Evolutionary conservation across 2,113 vertebrate genomes (phyloP), one percentile per base, ranked within the genome.

Genomic region (Psilopsiagon aurifrons): DNA sequence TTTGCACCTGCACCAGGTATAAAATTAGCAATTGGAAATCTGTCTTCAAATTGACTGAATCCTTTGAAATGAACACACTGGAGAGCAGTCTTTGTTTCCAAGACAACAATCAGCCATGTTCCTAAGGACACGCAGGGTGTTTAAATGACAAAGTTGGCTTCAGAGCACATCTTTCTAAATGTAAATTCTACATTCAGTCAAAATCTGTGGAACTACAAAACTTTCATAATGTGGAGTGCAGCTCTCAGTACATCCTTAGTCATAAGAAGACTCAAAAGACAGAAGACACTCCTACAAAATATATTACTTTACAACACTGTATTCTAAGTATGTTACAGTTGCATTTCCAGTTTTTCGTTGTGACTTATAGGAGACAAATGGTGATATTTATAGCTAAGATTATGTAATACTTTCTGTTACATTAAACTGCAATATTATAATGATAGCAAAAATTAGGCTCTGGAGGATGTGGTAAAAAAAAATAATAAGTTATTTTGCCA

Each of bases 181-280:
- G 91, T 90, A 78, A 90, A 82, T 82, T 92, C 87, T 93, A 39
- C 44, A 68, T 80, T 92, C 91, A 95, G 91, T 95, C 46, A 92
- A 67, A 83, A 44, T 86, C 90, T 77, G 31, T 77, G 62, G 28
- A 86, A 51, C 54, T 87, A 41, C 8, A 2, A 68, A 90, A 94
- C 68, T 83, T 88, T n/a, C 54, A 28, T 73, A 64, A 54, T 69
- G 49, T 71, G 35, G 51, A 79, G 14, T 87, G 62, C 22, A 75
- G 66, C 64, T 82, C 54, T 83, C 49, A 81, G 43, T 74, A 19
- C 41, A 24, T 60, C 68, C 63, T 94, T 66, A 66, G 66, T 78
- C 80, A 70, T 71, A 22, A 83, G 64, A 82, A 90, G 43, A 28
- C 55, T 86, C 52, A 31, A 55, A 55, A 19, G 52, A 29, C 51